Conservation (phyloP, 2,797 vertebrate genomes). For the Enteromius treurensis region DNA sequence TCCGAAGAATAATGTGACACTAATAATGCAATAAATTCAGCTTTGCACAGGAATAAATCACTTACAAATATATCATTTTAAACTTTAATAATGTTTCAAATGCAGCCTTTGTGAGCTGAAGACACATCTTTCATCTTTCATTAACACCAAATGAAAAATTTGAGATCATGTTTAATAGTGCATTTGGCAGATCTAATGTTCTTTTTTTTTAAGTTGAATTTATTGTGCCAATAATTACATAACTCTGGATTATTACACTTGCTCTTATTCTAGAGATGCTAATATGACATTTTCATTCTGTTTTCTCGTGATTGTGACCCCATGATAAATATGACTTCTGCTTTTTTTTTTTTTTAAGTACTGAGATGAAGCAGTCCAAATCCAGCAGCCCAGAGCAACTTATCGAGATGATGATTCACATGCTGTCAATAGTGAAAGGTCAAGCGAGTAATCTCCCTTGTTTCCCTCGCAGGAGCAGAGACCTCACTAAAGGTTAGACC, state of each 20-base stretch:
- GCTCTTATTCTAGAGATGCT: not conserved
- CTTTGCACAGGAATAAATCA: not conserved
- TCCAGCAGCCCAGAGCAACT: conserved; percentile 37
- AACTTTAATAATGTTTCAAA: not conserved
- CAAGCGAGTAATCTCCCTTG: conserved; percentile 58
- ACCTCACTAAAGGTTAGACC: conserved; percentile 57
- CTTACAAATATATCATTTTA: not conserved
- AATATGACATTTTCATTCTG: not conserved
- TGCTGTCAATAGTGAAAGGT: conserved; percentile 54
- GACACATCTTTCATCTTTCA: not conserved
- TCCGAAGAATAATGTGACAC: not conserved
- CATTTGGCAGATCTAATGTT: not conserved
- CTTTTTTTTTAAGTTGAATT: not conserved
- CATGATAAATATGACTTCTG: not conserved
- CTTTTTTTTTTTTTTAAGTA: too few species aligned
- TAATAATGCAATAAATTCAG: not conserved
- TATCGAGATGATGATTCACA: conserved; percentile 56
- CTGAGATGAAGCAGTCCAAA: not conserved
- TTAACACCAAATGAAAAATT: not conserved
- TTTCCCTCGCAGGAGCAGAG: conserved; percentile 45
- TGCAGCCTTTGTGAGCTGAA: not conserved
- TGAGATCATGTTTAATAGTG: not conserved
- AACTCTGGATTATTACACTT: not conserved
- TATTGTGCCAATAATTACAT: not conserved
- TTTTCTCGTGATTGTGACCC: not conserved